phyloP scores from a whole-genome alignment of 2,888 invertebrate species.

The Fragum sueziense region DNA sequence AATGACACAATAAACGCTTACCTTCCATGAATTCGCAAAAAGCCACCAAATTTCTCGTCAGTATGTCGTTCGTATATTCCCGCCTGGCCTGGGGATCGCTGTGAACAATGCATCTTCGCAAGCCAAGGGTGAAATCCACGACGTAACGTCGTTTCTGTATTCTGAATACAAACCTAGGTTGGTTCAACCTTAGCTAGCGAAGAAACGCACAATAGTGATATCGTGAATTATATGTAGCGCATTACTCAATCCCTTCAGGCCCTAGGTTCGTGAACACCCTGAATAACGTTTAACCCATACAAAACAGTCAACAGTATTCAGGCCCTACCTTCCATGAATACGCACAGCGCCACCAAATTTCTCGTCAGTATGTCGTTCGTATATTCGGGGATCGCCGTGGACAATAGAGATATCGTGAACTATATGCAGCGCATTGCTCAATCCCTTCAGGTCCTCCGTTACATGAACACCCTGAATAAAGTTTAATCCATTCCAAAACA shows the following conservation, averaged over 20 bases:
- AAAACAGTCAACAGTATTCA: too few relatives aligned
- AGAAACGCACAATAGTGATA: constrained; percentile 30
- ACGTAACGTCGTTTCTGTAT: too few relatives aligned
- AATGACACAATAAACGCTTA: too few relatives aligned
- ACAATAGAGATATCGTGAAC: constrained; percentile 40
- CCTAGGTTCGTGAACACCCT: constrained; percentile 48
- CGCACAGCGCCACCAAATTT: constrained; percentile 39
- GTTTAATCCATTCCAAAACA: too few relatives aligned
- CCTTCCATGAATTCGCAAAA: constrained; percentile 56
- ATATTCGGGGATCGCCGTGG: constrained; percentile 39
- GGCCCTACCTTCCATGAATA: constrained; percentile 55
- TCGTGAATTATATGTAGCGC: constrained; percentile 46
- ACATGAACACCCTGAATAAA: constrained; percentile 43
- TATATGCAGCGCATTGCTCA: constrained; percentile 31
- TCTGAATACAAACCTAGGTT: too few relatives aligned
- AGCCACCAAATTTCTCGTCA: constrained; percentile 36
- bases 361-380: constrained; percentile 41
- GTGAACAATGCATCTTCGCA: too few relatives aligned
- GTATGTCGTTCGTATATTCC: constrained; percentile 34
- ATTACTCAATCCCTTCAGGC: constrained; percentile 39
- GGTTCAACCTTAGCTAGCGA: too few relatives aligned
- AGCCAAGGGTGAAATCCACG: too few relatives aligned
- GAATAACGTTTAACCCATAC: not conserved
- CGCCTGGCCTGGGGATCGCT: constrained; percentile 49
- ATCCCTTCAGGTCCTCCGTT: constrained; percentile 47